Evolutionary conservation across 1,140 invertebrate species (phyloP), one percentile per base, ranked within the genome.

Genomic region (Ptiloglossa arizonensis): DNA sequence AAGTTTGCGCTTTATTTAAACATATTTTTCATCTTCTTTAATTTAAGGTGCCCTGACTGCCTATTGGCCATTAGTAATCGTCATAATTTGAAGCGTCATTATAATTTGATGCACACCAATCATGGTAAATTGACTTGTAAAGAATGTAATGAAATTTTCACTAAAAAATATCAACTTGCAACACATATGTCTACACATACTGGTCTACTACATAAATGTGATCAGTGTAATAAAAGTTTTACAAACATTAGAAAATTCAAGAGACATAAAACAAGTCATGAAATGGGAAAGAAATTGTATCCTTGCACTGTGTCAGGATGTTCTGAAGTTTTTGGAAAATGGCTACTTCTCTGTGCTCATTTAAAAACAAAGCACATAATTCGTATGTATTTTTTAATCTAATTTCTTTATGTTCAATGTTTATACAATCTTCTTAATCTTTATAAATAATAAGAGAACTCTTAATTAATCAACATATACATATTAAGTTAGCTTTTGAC

Each of bases 41-140:
- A 56, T 78, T 66, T 54, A 15, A 87, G 85, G 32, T 76, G 79
- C 27, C 11, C 57, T 15, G 22, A 63, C 5, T 85, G 85, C 35
- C 24, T 15, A 50, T 1, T 75, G 4, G 4, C 5, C 6, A 32
- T 79, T 0, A 77, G 48, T 63, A 54, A 78, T 75, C 11, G 1
- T 11, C 54, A 86, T 24, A 89, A 87, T 77, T 66, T 90, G 9
- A 87, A 84, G 68, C 87, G 83, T 35, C 90, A 90, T 82, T 82
- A 76, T 46, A 74, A 85, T n/a, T 44, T 24, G 24, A 66, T 77
- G 9, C 90, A 90, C 32, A 44, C 59, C 0, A 59, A 85, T 4
- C 17, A n/a, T 54, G 52, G 73, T 1, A 82, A 64, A 64, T 38
- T 88, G 15, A 60, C 38, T 22, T 90, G 89, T 15, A 75, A 87